These are phyloP conservation scores for Crioceris asparagi DNA, from an alignment of 2,888 invertebrate species.

Conservation along the genomic window DNA sequence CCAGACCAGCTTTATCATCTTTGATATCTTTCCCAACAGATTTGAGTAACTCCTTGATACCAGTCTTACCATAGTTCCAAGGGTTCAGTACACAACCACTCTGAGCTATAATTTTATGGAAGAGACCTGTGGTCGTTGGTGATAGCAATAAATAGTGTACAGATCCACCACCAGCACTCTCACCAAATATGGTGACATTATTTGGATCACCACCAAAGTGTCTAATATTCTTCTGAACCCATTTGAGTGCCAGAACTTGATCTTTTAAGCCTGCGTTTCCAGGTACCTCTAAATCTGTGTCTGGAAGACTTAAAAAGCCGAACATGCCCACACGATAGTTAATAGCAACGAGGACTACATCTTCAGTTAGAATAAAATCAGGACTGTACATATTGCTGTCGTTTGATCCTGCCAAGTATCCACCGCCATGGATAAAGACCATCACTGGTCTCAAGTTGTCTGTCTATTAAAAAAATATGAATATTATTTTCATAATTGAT, in stretches of 20 bases:
- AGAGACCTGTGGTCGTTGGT: conserved; percentile 18
- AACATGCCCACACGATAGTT: conserved; percentile 40
- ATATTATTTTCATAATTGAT: too few species aligned
- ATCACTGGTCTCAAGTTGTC: conserved; percentile 31
- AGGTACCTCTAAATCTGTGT: conserved; percentile 38
- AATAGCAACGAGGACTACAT: conserved; percentile 38
- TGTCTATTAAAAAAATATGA: conserved; percentile 6
- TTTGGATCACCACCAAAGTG: conserved; percentile 24
- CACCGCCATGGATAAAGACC: conserved; percentile 38
- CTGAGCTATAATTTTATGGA: conserved; percentile 24
- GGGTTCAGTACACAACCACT: conserved; percentile 23
- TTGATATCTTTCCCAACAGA: conserved; percentile 18
- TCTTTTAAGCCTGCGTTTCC: conserved; percentile 46
- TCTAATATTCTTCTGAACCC: conserved; percentile 42
- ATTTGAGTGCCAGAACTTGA: conserved; percentile 41
- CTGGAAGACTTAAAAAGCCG: conserved; percentile 42
- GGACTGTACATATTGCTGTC: conserved; percentile 34
- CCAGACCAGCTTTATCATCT: conserved; percentile 20
- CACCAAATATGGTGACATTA: conserved; percentile 32
- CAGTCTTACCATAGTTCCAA: conserved; percentile 17
- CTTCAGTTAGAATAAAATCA: conserved; percentile 39
- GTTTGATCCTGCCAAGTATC: conserved; percentile 28
- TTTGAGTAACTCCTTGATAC: conserved; percentile 16
- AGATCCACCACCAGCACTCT: conserved; percentile 14
- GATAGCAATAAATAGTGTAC: conserved; percentile 16